These are phyloP conservation scores for Conger conger DNA, from an alignment of 2,113 vertebrate genomes.

Conservation along the genomic window DNA sequence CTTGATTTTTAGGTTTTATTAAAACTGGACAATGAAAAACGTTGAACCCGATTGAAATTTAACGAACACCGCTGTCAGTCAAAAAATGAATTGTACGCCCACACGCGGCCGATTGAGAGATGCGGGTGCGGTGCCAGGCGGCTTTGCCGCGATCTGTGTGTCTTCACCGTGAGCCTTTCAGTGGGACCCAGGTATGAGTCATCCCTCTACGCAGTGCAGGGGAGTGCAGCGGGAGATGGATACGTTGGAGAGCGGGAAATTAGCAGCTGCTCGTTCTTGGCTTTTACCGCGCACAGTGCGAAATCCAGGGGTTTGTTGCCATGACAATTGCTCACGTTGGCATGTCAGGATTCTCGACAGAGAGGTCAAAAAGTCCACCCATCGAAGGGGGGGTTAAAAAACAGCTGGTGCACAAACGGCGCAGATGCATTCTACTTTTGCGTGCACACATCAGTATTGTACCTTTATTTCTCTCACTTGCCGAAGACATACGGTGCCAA, in stretches of 20 bases:
- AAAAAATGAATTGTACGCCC: too few species aligned
- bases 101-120: too few species aligned
- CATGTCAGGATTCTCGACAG: neutral
- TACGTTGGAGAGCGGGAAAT: neutral
- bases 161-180: neutral
- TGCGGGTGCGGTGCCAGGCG: too few species aligned
- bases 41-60: too few species aligned
- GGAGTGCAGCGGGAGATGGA: constrained; percentile 19
- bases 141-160: too few species aligned
- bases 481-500: neutral
- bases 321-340: constrained; percentile 21
- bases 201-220: constrained; percentile 35
- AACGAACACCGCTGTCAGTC: too few species aligned
- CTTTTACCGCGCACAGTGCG: constrained; percentile 4
- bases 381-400: neutral
- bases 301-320: constrained; percentile 25
- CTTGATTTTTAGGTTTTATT: too few species aligned
- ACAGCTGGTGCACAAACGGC: neutral
- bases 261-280: neutral
- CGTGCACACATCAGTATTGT: neutral
- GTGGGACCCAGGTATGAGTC: constrained; percentile 25
- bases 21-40: too few species aligned
- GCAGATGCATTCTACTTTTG: neutral
- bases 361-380: constrained; percentile 18
- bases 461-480: neutral